phyloP scores from a whole-genome alignment of 1,140 invertebrate species.

The Dendroctonus valens region DNA sequence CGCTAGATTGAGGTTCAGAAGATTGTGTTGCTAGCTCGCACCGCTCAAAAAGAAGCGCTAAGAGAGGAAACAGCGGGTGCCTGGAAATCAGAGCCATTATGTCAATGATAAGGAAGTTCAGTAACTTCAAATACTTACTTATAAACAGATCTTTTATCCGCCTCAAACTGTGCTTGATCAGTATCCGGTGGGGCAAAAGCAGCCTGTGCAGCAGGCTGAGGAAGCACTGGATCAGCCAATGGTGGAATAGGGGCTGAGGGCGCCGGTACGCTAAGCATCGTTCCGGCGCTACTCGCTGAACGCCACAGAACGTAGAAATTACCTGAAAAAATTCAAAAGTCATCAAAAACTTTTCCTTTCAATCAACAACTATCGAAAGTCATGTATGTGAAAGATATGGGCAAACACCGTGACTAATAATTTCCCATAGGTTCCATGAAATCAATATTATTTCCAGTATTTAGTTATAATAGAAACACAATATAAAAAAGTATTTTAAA shows the following conservation, averaged over 20 bases:
- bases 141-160: conserved; percentile 83
- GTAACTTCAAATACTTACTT: conserved; percentile 58
- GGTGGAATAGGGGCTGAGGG: conserved; percentile 30
- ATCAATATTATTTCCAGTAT: no score
- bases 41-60: conserved; percentile 93
- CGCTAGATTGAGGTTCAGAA: conserved; percentile 83
- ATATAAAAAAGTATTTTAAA: no score
- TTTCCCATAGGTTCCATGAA: no score
- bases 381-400: no score
- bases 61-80: conserved; percentile 91
- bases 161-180: conserved; percentile 82
- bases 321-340: conserved; percentile 48
- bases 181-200: conserved; percentile 44
- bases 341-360: background rate
- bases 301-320: conserved; percentile 40
- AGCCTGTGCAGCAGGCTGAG: conserved; percentile 34
- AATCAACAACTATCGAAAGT: no score
- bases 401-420: no score
- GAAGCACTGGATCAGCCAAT: conserved; percentile 40
- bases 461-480: no score
- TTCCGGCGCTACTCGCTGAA: conserved; percentile 26
- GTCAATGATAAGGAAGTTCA: background rate
- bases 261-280: conserved; percentile 49
- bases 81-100: conserved; percentile 54
- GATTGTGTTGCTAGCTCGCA: conserved; percentile 94